These are phyloP conservation scores for Tetragnatha versicolor DNA, from an alignment of 1,140 invertebrate genomes.

Conservation along the genomic window DNA sequence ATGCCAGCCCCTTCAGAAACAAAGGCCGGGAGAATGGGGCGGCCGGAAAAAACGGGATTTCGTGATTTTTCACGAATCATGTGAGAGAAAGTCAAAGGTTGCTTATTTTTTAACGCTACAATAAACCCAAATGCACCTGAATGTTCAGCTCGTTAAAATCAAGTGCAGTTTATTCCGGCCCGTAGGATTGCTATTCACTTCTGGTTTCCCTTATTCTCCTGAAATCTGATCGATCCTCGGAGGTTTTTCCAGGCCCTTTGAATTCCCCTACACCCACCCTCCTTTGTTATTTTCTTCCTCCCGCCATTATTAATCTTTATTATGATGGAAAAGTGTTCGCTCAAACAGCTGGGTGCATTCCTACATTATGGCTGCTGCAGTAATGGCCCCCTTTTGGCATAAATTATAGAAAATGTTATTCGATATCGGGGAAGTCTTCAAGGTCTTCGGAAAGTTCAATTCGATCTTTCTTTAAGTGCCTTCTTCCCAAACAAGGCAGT, in stretches of 20 bases:
- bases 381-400: not conserved
- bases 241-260: constrained; percentile 6
- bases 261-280: not conserved
- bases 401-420: constrained; percentile 2
- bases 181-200: constrained; percentile 26
- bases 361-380: not conserved
- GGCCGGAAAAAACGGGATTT: constrained; percentile 2
- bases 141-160: constrained; percentile 52
- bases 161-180: constrained; percentile 46
- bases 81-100: constrained; percentile 47
- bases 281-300: constrained; percentile 4
- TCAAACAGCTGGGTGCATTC: constrained; percentile 10
- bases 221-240: not conserved
- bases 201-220: constrained; percentile 1
- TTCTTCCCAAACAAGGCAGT: not conserved
- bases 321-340: constrained; percentile 8
- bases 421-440: not conserved
- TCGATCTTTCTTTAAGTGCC: not conserved
- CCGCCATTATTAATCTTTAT: constrained; percentile 27
- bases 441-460: constrained; percentile 12
- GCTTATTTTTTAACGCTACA: constrained; percentile 54
- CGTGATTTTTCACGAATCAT: constrained; percentile 38
- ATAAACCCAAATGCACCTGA: constrained; percentile 52
- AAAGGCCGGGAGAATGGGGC: constrained; percentile 14
- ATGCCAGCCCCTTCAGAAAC: constrained; percentile 41